These are phyloP conservation scores for Autographa gamma DNA, from an alignment of 2,888 invertebrate genomes.

Conservation along the genomic window DNA sequence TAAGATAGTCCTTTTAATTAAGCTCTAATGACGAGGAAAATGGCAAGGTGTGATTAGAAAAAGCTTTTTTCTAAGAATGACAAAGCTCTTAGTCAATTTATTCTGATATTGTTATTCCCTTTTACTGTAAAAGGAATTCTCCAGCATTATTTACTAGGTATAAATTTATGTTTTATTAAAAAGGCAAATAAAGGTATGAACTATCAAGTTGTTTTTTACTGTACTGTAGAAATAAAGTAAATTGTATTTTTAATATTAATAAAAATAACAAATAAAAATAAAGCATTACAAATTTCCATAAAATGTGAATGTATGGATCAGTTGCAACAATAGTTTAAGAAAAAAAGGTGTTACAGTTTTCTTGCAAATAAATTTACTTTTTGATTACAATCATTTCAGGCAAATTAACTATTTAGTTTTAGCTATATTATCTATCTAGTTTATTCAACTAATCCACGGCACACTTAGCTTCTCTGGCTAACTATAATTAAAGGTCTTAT, in stretches of 20 bases:
- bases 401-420: neutral
- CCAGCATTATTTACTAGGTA: neutral
- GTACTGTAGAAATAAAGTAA: too few species aligned
- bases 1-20: neutral
- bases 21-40: conserved; percentile 4
- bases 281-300: too few species aligned
- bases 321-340: too few species aligned
- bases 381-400: too few species aligned
- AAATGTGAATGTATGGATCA: too few species aligned
- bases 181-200: too few species aligned
- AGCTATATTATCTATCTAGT: neutral
- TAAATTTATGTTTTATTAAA: neutral
- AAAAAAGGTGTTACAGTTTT: neutral
- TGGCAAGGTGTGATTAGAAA: neutral
- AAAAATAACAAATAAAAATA: too few species aligned
- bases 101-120: neutral
- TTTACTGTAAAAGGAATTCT: neutral
- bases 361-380: neutral
- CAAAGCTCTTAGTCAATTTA: too few species aligned
- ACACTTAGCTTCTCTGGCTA: neutral
- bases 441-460: neutral
- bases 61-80: neutral
- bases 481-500: too few species aligned
- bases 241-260: too few species aligned
- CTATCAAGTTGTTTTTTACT: too few species aligned